Evolutionary conservation across 2,797 vertebrate genomes (phyloP).

Genomic region (Leontopithecus rosalia): DNA sequence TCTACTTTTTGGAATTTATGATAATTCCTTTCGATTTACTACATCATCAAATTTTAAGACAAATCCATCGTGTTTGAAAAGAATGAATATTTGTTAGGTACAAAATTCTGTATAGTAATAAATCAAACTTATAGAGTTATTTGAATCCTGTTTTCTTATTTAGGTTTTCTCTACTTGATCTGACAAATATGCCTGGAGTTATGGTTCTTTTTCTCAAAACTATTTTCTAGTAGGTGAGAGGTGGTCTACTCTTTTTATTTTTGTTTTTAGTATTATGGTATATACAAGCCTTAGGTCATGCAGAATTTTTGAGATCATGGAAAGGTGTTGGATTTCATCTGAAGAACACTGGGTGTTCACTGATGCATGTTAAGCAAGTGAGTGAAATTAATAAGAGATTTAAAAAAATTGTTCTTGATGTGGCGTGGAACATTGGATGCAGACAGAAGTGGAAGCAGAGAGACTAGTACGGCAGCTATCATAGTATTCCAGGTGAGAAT

Average conservation of each 20-base stretch:
- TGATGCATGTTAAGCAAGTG: not conserved
- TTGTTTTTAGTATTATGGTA: not conserved
- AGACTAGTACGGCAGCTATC: not conserved
- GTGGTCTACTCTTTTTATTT: not conserved
- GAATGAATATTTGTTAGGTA: not conserved
- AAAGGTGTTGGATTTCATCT: not conserved
- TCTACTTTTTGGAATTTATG: not conserved
- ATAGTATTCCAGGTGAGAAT: not conserved
- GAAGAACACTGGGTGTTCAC: not conserved
- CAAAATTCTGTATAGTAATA: not conserved
- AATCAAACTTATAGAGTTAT: not conserved
- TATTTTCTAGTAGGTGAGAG: not conserved
- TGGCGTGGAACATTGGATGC: not conserved
- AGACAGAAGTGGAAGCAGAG: not conserved
- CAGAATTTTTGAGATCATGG: not conserved
- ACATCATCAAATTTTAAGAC: not conserved
- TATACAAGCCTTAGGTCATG: not conserved
- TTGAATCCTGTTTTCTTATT: not conserved
- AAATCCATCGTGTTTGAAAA: not conserved
- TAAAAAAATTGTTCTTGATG: not conserved
- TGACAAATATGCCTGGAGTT: not conserved
- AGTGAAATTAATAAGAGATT: not conserved
- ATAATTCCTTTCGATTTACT: not conserved
- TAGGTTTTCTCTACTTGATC: not conserved
- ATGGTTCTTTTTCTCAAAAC: not conserved